Evolutionary conservation across 2,113 vertebrate genomes (phyloP).

Genomic region (Candoia aspera): DNA sequence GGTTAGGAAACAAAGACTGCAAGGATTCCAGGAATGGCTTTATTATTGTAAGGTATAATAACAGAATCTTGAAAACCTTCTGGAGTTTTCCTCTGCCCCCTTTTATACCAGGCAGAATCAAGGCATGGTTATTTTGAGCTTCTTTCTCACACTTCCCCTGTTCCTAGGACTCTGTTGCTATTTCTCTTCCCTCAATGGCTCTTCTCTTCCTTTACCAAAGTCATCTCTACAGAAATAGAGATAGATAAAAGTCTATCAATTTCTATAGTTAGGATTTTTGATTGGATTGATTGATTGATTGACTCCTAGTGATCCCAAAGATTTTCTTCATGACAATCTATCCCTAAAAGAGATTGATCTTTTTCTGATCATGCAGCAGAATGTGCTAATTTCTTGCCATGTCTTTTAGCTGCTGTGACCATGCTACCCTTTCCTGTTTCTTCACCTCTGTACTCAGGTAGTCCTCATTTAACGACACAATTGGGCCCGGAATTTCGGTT

Average conservation of each 20-base stretch:
- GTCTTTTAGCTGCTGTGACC: background rate
- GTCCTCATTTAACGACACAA: too few species aligned
- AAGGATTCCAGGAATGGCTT: background rate
- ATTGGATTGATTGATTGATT: background rate
- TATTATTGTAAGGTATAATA: background rate
- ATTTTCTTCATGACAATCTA: background rate
- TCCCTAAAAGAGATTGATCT: background rate
- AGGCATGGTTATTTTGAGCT: background rate
- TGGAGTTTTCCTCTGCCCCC: background rate
- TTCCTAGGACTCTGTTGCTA: background rate
- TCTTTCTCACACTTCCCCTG: background rate
- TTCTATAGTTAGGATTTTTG: background rate
- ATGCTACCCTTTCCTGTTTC: background rate
- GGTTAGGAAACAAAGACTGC: background rate
- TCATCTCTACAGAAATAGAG: background rate
- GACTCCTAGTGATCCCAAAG: background rate
- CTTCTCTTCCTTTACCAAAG: background rate
- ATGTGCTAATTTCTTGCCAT: background rate
- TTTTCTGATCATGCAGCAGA: background rate
- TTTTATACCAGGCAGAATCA: background rate
- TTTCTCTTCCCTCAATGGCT: background rate
- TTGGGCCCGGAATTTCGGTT: too few species aligned
- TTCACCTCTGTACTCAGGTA: background rate
- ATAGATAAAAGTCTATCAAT: background rate
- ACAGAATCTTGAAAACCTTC: background rate